Conservation (phyloP, 2,888 invertebrate species). For the Tenthredo distinguenda region DNA sequence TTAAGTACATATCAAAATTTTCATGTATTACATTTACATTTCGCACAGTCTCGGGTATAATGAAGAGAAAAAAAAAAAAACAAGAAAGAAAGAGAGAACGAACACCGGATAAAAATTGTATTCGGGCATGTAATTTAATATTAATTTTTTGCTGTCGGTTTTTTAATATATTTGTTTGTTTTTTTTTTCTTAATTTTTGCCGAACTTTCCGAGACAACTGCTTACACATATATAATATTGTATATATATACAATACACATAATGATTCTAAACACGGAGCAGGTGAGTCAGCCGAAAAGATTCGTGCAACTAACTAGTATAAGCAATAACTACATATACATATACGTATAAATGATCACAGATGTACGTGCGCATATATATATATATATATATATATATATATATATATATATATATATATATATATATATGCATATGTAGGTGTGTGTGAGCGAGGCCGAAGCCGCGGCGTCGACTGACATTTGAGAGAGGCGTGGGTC, state of each 20-base stretch:
- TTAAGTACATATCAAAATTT: no score
- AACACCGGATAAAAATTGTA: background rate
- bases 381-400: background rate
- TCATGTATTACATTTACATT: no score
- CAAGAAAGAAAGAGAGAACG: background rate
- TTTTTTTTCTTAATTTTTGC: background rate
- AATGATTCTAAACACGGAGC: background rate
- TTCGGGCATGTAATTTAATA: background rate
- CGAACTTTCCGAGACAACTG: background rate
- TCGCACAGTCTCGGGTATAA: no score
- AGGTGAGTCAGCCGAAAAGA: constrained; percentile 35
- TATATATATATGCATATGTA: background rate
- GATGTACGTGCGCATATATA: background rate
- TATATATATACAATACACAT: background rate
- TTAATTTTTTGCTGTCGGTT: background rate
- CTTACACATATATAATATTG: background rate
- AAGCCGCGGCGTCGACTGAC: constrained; percentile 45
- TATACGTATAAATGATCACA: background rate
- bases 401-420: background rate
- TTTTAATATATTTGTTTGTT: background rate
- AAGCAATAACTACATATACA: background rate
- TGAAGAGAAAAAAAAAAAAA: background rate
- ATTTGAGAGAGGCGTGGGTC: constrained; percentile 60
- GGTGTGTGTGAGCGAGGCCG: constrained; percentile 7
- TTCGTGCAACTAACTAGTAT: background rate